phyloP scores from a whole-genome alignment of 2,113 vertebrate genomes.

The Aegypius monachus region DNA sequence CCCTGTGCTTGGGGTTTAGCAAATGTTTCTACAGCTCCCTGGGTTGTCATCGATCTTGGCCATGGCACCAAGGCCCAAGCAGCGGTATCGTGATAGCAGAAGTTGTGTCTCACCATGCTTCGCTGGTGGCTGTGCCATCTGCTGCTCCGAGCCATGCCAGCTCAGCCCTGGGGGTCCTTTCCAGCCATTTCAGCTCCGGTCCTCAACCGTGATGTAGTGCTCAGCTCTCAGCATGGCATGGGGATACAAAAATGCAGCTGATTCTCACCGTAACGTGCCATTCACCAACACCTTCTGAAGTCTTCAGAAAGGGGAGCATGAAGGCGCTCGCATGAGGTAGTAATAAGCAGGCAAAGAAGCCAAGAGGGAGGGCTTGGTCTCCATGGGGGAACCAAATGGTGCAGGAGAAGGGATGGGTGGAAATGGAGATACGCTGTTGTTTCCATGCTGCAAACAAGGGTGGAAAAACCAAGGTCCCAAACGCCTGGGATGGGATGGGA shows the following conservation, averaged over 20 bases:
- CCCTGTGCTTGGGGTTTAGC: neutral
- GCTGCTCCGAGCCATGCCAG: neutral
- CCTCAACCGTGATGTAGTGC: neutral
- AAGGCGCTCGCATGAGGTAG: neutral
- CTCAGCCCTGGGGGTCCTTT: neutral
- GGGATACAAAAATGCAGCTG: neutral
- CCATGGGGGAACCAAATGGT: neutral
- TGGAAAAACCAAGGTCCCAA: neutral
- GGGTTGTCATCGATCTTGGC: neutral
- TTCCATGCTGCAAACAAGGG: neutral
- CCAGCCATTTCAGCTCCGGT: neutral
- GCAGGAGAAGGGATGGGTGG: neutral
- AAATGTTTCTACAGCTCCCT: neutral
- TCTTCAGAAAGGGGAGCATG: neutral
- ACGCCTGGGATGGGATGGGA: neutral
- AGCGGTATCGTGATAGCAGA: neutral
- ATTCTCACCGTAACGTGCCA: neutral
- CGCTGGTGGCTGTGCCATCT: neutral
- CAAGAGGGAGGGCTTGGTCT: neutral
- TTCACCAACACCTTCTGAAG: neutral
- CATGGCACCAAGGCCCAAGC: neutral
- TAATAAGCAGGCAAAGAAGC: neutral
- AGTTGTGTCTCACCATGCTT: neutral
- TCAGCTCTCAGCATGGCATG: neutral
- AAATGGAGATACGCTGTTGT: neutral